Percentiles rank a stretch among this genome's conserved stretches.
Conservation (phyloP, 1,140 invertebrate genomes). For the Halyomorpha halys region DNA sequence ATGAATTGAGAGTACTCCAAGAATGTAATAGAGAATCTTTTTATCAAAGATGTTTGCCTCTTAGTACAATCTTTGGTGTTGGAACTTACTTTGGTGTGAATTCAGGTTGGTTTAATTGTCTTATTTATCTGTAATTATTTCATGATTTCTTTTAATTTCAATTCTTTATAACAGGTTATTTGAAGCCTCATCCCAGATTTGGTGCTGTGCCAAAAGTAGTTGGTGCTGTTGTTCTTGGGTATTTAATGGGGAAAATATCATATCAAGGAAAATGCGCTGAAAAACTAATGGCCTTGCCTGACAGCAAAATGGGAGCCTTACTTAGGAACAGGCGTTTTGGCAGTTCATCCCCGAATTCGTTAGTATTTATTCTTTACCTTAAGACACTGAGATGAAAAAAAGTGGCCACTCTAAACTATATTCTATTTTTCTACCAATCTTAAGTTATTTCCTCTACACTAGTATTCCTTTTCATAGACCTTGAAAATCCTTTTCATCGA, state of each 20-base stretch:
- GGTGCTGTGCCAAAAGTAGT: conserved; percentile 55
- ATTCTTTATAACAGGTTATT: conserved; percentile 36
- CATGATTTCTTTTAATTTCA: neutral
- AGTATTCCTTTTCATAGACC: too few relatives aligned
- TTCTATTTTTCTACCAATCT: too few relatives aligned
- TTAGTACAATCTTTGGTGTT: conserved; percentile 47
- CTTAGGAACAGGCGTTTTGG: conserved; percentile 40
- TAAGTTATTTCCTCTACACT: too few relatives aligned
- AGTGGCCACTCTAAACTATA: too few relatives aligned
- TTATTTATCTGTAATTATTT: neutral
- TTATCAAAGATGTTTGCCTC: conserved; percentile 52
- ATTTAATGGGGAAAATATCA: conserved; percentile 63
- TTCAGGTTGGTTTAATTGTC: conserved; percentile 36
- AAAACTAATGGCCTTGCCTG: conserved; percentile 59
- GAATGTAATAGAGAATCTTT: conserved; percentile 65
- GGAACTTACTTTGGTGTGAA: conserved; percentile 50
- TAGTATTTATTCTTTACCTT: neutral
- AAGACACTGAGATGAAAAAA: too few relatives aligned
- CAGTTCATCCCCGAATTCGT: conserved; percentile 5
- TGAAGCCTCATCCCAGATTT: conserved; percentile 46
- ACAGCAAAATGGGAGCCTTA: conserved; percentile 47
- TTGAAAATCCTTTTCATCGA: too few relatives aligned
- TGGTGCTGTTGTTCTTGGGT: conserved; percentile 52
- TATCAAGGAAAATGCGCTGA: conserved; percentile 61
- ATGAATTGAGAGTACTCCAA: conserved; percentile 52